Evolutionary conservation across 2,888 invertebrate species (phyloP).

Genomic region (Zygogramma bicolorata): DNA sequence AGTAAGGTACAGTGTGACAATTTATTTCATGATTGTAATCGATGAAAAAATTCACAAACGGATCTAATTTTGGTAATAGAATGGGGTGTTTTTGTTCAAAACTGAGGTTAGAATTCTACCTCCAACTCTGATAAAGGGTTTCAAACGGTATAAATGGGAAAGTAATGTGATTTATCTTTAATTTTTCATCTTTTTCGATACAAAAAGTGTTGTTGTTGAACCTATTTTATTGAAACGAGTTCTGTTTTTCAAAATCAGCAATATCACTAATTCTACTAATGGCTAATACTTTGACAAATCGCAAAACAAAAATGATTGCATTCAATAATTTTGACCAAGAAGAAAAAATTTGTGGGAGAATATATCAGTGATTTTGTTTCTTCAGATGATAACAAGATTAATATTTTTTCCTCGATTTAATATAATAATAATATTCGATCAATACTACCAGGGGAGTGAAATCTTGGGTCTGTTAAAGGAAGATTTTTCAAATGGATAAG

Average conservation of each 20-base stretch:
- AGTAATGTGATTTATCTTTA: neutral
- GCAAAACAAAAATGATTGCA: neutral
- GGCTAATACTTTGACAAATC: neutral
- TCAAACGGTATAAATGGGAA: conserved; percentile 4
- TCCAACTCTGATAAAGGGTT: conserved; percentile 20
- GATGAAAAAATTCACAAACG: no score
- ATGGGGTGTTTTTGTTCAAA: conserved; percentile 20
- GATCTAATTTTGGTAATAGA: no score
- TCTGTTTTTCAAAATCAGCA: conserved; percentile 13
- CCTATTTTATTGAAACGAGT: neutral
- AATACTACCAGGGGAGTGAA: no score
- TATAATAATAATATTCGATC: no score
- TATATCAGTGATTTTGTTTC: neutral
- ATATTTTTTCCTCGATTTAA: no score
- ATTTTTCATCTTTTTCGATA: neutral
- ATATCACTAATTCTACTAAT: neutral
- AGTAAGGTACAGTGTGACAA: conserved; percentile 18
- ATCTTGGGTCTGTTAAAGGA: no score
- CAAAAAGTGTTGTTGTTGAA: conserved; percentile 14
- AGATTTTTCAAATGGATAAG: no score
- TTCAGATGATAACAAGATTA: no score
- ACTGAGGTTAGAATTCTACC: conserved; percentile 13
- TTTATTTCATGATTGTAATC: no score
- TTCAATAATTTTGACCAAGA: neutral
- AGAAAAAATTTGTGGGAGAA: neutral